Evolutionary conservation across 37 sponge, comb jelly and placozoan genomes (phyloP), one percentile per base, ranked within the genome.

Genomic region (Haliclona indistincta): DNA sequence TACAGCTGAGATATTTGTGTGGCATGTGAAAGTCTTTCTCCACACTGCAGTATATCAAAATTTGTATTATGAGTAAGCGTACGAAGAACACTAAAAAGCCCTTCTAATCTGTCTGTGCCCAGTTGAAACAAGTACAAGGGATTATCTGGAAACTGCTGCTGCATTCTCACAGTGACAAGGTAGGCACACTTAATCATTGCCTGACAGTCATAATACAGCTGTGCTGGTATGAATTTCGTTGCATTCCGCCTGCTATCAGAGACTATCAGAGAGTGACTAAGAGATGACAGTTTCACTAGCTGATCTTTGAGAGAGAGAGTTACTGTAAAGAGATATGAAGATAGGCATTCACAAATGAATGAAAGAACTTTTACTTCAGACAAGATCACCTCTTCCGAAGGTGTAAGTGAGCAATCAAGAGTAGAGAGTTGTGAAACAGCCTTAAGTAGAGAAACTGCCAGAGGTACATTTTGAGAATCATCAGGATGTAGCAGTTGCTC

Each of bases 1-100:
- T 29, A 28, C 28, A 55, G 23, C 3, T 55, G 56, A 28, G 28
- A 29, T 55, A 55, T 55, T 28, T 55, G 56, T 25, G 23, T 25
- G 23, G 56, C 56, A 55, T 25, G 23, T 25, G 56, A 55, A 28
- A 55, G 56, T 25, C 28, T 55, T 25, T 29, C 56, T 29, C 28
- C 28, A 29, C 28, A 25, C 56, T 55, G 28, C 23, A 28, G 28
- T 55, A 55, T 25, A 28, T 55, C 28, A 28, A 55, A 55, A 55
- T 55, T 55, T 55, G 28, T 55, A 55, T 55, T 55, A 28, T 55
- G 56, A 28, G 5, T 55, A 28, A 55, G 56, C 28, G 56, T 55
- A 28, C 56, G 56, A 25, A 55, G 23, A 28, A 29, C 28, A 55
- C 56, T 28, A 55, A 55, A 55, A 25, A 55, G 23, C 5, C 28